Conservation (phyloP, 35 echinoderm and acorn worm genomes). For the Diadema setosum region DNA sequence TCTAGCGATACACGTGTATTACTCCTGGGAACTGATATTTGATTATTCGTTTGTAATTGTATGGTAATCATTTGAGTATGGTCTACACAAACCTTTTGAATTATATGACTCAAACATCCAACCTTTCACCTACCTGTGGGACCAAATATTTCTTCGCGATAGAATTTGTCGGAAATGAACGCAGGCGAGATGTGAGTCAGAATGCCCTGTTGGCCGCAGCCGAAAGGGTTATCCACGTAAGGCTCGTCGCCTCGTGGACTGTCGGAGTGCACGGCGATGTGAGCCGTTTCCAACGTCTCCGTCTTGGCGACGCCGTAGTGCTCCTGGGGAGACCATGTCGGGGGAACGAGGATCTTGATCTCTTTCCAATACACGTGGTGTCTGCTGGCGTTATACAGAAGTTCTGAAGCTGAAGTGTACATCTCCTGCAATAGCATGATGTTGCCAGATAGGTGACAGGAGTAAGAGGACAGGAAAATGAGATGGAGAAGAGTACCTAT, state of each 20-base stretch:
- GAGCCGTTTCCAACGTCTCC: not conserved
- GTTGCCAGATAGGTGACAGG: too few relatives aligned
- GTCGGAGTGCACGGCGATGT: not conserved
- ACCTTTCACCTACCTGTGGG: not conserved
- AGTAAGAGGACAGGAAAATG: too few relatives aligned
- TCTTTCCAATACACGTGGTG: not conserved
- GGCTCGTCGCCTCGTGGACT: not conserved
- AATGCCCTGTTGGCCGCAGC: constrained; percentile 21
- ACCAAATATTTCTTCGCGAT: not conserved
- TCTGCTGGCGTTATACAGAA: constrained; percentile 1
- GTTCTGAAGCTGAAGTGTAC: not conserved
- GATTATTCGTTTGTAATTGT: not conserved
- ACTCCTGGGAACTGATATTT: too few relatives aligned
- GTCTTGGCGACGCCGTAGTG: not conserved
- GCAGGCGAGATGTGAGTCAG: not conserved
- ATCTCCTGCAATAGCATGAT: not conserved
- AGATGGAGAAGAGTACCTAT: too few relatives aligned
- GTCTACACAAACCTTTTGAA: not conserved
- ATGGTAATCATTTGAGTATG: not conserved
- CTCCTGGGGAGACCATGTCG: not conserved
- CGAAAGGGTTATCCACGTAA: not conserved
- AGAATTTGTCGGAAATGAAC: not conserved
- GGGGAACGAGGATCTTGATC: constrained; percentile 28
- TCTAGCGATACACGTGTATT: too few relatives aligned
- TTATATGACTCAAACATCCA: not conserved